A percentile compares a stretch with the other conserved stretches of the same genome.
These are phyloP conservation scores for Vombatus ursinus DNA, from an alignment of 2,113 vertebrate genomes.

Conservation along the genomic window DNA sequence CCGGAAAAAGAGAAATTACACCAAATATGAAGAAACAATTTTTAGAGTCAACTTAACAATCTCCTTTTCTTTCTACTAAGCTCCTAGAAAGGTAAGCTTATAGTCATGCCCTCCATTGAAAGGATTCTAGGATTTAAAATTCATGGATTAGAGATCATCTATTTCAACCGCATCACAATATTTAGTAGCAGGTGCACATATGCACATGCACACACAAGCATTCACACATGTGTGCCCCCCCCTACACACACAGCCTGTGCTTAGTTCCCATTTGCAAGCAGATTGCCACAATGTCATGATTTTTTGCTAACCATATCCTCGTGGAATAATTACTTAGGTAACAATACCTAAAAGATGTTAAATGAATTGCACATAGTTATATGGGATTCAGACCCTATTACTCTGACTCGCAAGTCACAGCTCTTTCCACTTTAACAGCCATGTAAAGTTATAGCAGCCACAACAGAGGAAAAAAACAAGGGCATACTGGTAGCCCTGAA, in stretches of 20 bases:
- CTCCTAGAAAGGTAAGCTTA: background rate
- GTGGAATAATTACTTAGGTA: background rate
- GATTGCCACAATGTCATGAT: background rate
- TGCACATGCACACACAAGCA: background rate
- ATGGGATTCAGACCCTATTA: background rate
- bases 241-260: background rate
- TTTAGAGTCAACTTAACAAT: background rate
- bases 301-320: background rate
- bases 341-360: background rate
- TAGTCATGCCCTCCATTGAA: background rate
- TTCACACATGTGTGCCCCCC: too few species aligned
- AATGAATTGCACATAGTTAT: background rate
- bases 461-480: background rate
- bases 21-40: background rate
- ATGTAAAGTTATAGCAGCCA: background rate
- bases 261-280: background rate
- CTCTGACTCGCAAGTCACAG: background rate
- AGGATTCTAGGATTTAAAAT: background rate
- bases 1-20: background rate
- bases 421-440: background rate
- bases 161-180: background rate
- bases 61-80: background rate
- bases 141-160: background rate
- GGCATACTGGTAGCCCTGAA: background rate
- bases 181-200: background rate